Percentiles rank a stretch among this genome's conserved stretches.
Evolutionary conservation across 2,888 invertebrate genomes (phyloP).

Genomic region (Linyphia triangularis): DNA sequence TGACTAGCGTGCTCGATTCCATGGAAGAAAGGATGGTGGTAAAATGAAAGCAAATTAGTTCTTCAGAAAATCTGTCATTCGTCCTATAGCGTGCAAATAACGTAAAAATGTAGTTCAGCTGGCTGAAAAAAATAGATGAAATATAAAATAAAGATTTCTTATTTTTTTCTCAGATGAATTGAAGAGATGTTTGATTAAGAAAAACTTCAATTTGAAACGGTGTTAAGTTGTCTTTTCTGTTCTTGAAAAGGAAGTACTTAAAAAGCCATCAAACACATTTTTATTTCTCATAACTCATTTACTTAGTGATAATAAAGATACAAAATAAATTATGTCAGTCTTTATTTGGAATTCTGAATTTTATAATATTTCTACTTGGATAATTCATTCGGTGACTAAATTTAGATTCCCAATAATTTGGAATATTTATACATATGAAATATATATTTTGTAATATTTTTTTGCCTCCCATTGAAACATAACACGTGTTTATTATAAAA

Average conservation of each 20-base stretch:
- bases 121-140: constrained; percentile 15
- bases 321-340: constrained; percentile 29
- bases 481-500: no score
- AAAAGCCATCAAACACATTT: constrained; percentile 54
- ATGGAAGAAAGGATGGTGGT: constrained; percentile 35
- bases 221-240: constrained; percentile 54
- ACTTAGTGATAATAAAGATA: constrained; percentile 29
- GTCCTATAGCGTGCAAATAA: constrained; percentile 47
- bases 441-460: no score
- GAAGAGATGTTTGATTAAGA: constrained; percentile 56
- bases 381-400: no score
- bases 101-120: constrained; percentile 36
- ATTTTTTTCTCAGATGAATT: neutral
- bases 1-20: constrained; percentile 60
- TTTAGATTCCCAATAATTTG: no score
- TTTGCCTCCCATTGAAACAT: no score
- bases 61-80: constrained; percentile 56
- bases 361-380: no score
- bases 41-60: constrained; percentile 71
- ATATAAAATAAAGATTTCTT: constrained; percentile 23
- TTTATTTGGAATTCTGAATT: constrained; percentile 13
- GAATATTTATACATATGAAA: no score
- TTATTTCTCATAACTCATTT: neutral
- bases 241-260: constrained; percentile 41
- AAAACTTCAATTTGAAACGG: constrained; percentile 59